These are phyloP conservation scores for Ochropleura plecta DNA, from an alignment of 2,888 invertebrate genomes.

Conservation along the genomic window DNA sequence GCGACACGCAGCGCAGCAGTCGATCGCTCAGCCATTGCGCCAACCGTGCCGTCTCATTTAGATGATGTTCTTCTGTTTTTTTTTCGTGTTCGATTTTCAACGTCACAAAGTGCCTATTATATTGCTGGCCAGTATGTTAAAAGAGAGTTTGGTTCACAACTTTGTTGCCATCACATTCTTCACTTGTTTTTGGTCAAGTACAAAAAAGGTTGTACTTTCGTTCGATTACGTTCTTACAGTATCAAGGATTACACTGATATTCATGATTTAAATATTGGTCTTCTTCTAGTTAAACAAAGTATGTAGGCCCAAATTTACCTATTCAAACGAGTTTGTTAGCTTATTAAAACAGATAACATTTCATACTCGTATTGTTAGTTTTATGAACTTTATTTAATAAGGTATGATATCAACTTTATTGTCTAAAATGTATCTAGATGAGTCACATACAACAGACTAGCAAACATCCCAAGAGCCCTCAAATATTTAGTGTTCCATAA, in stretches of 20 bases:
- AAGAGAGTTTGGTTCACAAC: not conserved
- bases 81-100: conserved; percentile 2
- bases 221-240: not conserved
- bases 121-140: not conserved
- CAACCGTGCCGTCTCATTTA: too few species aligned
- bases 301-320: not conserved
- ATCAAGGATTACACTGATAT: not conserved
- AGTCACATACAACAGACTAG: conserved; percentile 10
- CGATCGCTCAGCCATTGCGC: too few species aligned
- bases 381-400: not conserved
- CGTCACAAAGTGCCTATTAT: not conserved
- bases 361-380: conserved; percentile 13
- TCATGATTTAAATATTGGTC: not conserved
- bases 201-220: not conserved
- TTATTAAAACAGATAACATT: conserved; percentile 10
- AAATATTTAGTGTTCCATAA: conserved; percentile 61
- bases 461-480: conserved; percentile 42
- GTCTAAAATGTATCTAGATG: not conserved
- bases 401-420: not conserved
- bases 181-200: not conserved
- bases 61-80: not conserved
- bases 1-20: too few species aligned
- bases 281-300: not conserved
- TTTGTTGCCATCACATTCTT: not conserved
- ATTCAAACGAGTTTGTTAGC: conserved; percentile 11